A percentile compares a stretch with the other conserved stretches of the same genome.
These are phyloP conservation scores for Megathymus violae DNA, from an alignment of 1,140 invertebrate species.

Conservation along the genomic window DNA sequence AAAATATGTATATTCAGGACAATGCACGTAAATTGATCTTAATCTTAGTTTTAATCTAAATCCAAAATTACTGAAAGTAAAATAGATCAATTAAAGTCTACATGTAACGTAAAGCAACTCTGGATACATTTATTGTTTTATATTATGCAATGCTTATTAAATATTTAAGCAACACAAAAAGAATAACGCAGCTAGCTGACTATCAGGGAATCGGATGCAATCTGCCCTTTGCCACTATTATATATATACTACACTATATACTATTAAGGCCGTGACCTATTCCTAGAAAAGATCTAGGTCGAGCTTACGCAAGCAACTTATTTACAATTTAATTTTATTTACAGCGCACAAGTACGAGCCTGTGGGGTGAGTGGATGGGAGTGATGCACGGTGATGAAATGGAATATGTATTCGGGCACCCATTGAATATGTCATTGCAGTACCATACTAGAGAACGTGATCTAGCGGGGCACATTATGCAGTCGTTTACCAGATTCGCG, in stretches of 20 bases:
- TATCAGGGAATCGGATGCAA: slow-evolving; percentile 21
- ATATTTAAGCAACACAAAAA: too few species aligned
- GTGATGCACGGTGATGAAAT: slow-evolving; percentile 98
- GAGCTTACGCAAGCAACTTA: slow-evolving; percentile 30
- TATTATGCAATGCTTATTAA: too few species aligned
- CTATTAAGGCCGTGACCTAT: slow-evolving; percentile 30
- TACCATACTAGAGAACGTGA: slow-evolving; percentile 93
- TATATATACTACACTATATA: too few species aligned
- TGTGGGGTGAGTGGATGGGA: slow-evolving; percentile 99
- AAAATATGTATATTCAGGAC: too few species aligned
- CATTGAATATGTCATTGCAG: slow-evolving; percentile 91
- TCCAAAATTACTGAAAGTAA: too few species aligned
- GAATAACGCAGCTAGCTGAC: too few species aligned
- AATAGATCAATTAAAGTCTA: too few species aligned
- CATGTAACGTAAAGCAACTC: too few species aligned
- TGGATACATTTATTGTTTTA: too few species aligned
- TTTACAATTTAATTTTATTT: slow-evolving; percentile 68
- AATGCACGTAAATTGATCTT: too few species aligned
- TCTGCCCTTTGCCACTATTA: slow-evolving; percentile 26
- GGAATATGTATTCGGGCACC: slow-evolving; percentile 97
- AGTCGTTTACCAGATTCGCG: slow-evolving; percentile 93
- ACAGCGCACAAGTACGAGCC: slow-evolving; percentile 93
- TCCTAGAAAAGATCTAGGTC: slow-evolving; percentile 30
- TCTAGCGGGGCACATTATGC: slow-evolving; percentile 93
- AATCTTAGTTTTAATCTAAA: too few species aligned